These are phyloP conservation scores for Taenioides sp. DNA, from an alignment of 2,797 vertebrate species.

Conservation along the genomic window DNA sequence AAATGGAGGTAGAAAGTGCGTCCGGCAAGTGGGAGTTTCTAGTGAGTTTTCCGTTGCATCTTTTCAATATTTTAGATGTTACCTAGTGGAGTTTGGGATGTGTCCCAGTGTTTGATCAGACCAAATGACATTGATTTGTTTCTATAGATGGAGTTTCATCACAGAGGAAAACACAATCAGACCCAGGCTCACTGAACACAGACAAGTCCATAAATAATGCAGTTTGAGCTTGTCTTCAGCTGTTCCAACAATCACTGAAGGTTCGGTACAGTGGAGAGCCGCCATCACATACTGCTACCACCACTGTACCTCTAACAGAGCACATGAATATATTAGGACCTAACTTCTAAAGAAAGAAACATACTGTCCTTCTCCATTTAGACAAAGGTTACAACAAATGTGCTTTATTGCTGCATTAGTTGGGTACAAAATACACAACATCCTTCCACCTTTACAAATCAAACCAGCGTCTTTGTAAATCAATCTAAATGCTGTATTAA, in stretches of 20 bases:
- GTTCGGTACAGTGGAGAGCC: slow-evolving; percentile 15
- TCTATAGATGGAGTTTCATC: slow-evolving; percentile 55
- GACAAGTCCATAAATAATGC: slow-evolving; percentile 59
- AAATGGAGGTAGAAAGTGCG: slow-evolving; percentile 9
- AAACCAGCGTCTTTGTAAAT: background rate
- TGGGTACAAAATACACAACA: no score
- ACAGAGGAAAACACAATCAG: slow-evolving; percentile 45
- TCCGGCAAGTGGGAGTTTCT: slow-evolving; percentile 48
- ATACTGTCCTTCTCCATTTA: background rate
- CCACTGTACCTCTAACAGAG: slow-evolving; percentile 3
- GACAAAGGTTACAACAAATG: background rate
- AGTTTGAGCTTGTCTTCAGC: slow-evolving; percentile 50
- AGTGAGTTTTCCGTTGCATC: slow-evolving; percentile 66
- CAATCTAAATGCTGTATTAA: background rate
- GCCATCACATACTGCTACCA: slow-evolving; percentile 13
- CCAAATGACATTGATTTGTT: slow-evolving; percentile 66
- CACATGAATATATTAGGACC: background rate
- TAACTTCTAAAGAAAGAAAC: no score
- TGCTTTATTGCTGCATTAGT: no score
- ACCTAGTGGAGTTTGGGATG: slow-evolving; percentile 62
- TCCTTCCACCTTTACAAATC: background rate
- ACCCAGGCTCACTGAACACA: slow-evolving; percentile 40
- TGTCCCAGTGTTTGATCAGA: slow-evolving; percentile 66
- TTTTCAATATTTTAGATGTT: slow-evolving; percentile 74
- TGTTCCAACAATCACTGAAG: slow-evolving; percentile 59